A percentile compares a stretch with the other conserved stretches of the same genome.
Evolutionary conservation across 2,797 vertebrate genomes (phyloP).

Genomic region (Crax fasciolata): DNA sequence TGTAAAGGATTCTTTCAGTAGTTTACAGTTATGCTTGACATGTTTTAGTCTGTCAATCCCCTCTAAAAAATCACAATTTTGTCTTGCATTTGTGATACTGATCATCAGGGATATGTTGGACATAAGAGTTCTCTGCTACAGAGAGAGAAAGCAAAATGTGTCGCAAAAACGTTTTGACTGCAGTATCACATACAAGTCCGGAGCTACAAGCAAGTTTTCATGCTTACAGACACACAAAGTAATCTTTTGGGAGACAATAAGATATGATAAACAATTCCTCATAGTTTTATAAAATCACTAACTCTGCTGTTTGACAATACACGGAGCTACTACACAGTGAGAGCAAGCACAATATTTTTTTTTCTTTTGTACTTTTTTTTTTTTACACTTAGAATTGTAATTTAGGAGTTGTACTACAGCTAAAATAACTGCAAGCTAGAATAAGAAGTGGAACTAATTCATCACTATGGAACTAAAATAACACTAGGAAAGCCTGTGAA

Average conservation of each 20-base stretch:
- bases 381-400: not conserved
- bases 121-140: rapidly evolving
- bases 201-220: not conserved
- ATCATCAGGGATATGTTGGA: not conserved
- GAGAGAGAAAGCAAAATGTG: not conserved
- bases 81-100: not conserved
- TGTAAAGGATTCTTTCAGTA: not conserved
- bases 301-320: not conserved
- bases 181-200: not conserved
- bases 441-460: not conserved
- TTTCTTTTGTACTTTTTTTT: not conserved
- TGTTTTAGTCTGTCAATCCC: rapidly evolving
- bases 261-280: not conserved
- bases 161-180: not conserved
- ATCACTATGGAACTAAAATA: not conserved
- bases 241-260: not conserved
- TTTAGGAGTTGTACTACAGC: not conserved
- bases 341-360: not conserved
- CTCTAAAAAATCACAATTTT: rapidly evolving
- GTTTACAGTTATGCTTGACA: not conserved
- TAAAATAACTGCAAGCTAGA: not conserved
- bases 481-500: not conserved
- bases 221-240: not conserved
- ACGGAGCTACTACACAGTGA: not conserved
- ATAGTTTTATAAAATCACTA: not conserved